Evolutionary conservation across 2,797 vertebrate genomes (phyloP), one percentile per base, ranked within the genome.

Genomic region (Intellagama lesueurii): DNA sequence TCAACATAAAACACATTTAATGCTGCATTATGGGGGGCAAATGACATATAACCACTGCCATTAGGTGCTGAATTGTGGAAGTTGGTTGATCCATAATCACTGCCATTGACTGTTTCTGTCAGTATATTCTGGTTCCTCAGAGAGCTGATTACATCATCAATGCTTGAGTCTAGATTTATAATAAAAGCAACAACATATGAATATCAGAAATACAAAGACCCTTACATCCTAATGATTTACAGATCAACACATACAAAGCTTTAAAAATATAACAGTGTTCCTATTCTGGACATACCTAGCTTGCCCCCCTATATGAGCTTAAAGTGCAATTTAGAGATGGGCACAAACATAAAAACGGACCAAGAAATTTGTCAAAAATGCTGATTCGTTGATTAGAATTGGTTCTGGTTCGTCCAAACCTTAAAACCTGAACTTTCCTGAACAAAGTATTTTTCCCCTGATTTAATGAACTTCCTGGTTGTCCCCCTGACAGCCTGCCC

Each of bases 61-160:
- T 96, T 98, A 97, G 98, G 98, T 96, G 97, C 98, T 1, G 98
- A 98, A 7, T 98, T 99, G 93, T 99, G 98, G 0, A 98, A 98
- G 0, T 98, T 98, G 1, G 95, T 97, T 79, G 98, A 98, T 85
- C 98, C 97, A 49, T 94, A 82, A 88, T 96, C 98, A 0, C 91
- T 94, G 84, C 97, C 97, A 68, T 96, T 98, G 97, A 98, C 97
- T 95, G 98, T 89, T 11, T 98, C 98, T 94, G 98, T 96, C 56
- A 97, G 95, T 88, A 99, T 95, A 92, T 97, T 96, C 96, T 98
- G 98, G 89, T 95, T 96, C 88, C 97, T 96, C 73, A 99, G 96
- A 95, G 98, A 98, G 80, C 91, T 97, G 91, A 98, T 92, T 56
- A 99, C 96, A 90, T 98, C 97, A 0, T 96, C 96, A 77, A 99